A percentile compares a stretch with the other conserved stretches of the same genome.
These are phyloP conservation scores for Toxostoma redivivum DNA, from an alignment of 2,113 vertebrate species.

Conservation along the genomic window DNA sequence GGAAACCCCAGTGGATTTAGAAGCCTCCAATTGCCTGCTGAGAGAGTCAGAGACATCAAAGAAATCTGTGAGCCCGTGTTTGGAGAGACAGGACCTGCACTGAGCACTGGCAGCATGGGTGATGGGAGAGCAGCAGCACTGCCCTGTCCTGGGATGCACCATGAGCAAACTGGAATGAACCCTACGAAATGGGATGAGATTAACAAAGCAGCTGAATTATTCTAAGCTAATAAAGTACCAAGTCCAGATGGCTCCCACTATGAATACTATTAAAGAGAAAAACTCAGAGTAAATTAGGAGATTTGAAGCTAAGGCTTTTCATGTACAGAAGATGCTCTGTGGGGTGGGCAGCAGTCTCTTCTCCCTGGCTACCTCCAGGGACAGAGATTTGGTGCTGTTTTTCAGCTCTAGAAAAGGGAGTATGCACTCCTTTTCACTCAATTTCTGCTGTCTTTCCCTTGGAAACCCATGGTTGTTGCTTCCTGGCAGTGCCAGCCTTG, in stretches of 20 bases:
- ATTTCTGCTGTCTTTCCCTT: neutral
- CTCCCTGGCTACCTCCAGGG: neutral
- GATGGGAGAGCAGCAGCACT: neutral
- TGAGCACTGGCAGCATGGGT: neutral
- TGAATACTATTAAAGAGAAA: slow-evolving; percentile 55
- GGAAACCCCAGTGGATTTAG: neutral
- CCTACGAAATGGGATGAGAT: slow-evolving; percentile 56
- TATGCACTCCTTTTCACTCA: neutral
- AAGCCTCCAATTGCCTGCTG: neutral
- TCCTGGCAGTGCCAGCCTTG: neutral
- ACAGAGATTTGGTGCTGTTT: neutral
- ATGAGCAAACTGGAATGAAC: neutral
- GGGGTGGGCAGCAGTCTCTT: neutral
- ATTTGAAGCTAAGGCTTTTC: slow-evolving; percentile 32
- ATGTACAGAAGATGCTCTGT: neutral
- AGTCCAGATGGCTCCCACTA: slow-evolving; percentile 56
- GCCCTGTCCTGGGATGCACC: neutral
- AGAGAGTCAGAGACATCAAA: neutral
- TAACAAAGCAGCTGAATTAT: slow-evolving; percentile 58
- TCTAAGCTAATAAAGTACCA: slow-evolving; percentile 61
- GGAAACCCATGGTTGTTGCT: neutral
- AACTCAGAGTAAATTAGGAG: slow-evolving; percentile 57
- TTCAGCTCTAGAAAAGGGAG: neutral
- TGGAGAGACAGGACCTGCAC: neutral
- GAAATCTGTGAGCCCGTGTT: neutral